Base-by-base conservation (phyloP, 1,140 invertebrate genomes). In the Pteromalus puparum region DNA sequence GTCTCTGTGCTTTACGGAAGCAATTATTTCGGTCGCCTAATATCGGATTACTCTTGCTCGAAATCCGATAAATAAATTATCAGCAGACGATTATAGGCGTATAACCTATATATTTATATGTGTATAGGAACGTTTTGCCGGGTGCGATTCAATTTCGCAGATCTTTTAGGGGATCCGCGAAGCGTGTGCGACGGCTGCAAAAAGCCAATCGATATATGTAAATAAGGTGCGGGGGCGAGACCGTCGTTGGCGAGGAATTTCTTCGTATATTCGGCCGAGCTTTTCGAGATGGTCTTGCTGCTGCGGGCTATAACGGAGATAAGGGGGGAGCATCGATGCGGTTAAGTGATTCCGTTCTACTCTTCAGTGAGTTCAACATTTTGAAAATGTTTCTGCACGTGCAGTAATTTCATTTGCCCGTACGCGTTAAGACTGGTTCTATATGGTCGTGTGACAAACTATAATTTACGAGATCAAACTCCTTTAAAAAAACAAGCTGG, bases 131-230 rank as follows among this genome's bases (percentile, higher is more conserved):
- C 53, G 53, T 61, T 61, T 61, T 61, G 21, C 53, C 1, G 18
- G 6, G 26, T 13, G 10, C 34, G 72, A 73, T 73, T 73, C 72
- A 73, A 73, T 73, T 73, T 73, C 15, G 18, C 34, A 73, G 30
- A 38, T 73, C 68, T 70, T 70, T 70, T 70, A 28, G 68, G 24
- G 26, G 28, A n/a, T 26, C 15, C 3, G 53, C 0, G 53, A 7
- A n/a, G 18, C 26, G 68, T 30, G 28, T 70, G 26, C 28, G 3
- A 21, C 1, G 18, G 28, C 34, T 73, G 34, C 26, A 73, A 73
- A 73, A 73, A 38, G 34, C 21, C 30, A 53, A 76, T 76, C 74
- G 74, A 48, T 76, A 76, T 48, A 76, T 76, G 74, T 76, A 76
- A 76, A 76, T 53, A 53, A 53, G 42, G 5, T 7, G 21, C 53